Base-by-base conservation (phyloP, 23 tunicate species). In the Halocynthia aurantium region DNA sequence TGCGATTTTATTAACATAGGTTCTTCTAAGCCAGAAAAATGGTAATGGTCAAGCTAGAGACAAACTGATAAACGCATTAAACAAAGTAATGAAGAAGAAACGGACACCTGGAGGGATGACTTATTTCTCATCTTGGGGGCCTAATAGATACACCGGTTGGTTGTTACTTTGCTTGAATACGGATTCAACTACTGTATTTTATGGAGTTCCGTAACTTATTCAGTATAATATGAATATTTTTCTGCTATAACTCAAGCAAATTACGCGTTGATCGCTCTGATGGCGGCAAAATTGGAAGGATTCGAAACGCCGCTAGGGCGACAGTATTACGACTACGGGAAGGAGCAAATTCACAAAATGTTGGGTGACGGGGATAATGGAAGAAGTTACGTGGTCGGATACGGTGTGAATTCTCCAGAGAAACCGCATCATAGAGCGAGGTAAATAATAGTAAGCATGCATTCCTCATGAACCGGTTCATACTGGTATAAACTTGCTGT, bases 131-230 rank as follows among this genome's bases (percentile, higher is more conserved):
- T 70, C 86, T 49, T 92, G 98, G 98, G 98, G 98, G 7, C 62
- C 98, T n/a, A 92, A 92, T 64, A 58, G 98, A 70, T 92, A 92
- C 57, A 92, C 98, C 22, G 98, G 96, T 90, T 9, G n/a, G 57
- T 20, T 13, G 6, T n/a, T 68, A 58, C 13, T 76, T 76, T n/a
- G 17, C 51, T 51, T 1, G 4, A n/a, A 15, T 60, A 17, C 44
- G 15, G 63, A 58, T 58, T 58, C 17, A 58, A 58, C 17, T 58
- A 1, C 63, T 13, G 17, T 15, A 58, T 13, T 58, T 31, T 31
- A 31, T 31, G 44, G 44, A 31, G 44, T 31, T 31, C 44, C 1
- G 44, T 31, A 31, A 31, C 44, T 31, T 31, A 31, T 31, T 31
- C 44, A 31, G 1, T 31, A 31, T 31, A 31, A 31, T 31, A 31